These are phyloP conservation scores for Rachycentron canadum DNA, from an alignment of 2,797 vertebrate genomes.

Conservation along the genomic window DNA sequence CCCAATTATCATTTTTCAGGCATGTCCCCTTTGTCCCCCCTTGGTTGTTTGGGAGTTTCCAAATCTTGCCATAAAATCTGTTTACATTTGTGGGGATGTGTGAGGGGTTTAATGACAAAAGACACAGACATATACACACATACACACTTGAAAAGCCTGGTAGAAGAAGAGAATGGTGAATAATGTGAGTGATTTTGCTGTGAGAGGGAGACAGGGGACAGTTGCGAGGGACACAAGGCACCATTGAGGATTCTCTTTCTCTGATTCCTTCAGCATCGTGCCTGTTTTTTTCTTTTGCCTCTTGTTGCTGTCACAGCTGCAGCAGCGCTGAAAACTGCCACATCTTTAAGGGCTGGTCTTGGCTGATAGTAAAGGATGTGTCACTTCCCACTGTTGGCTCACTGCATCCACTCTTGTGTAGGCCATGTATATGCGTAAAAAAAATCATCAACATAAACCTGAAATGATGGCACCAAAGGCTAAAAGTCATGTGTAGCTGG, in stretches of 20 bases:
- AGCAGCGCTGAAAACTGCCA: conserved; percentile 25
- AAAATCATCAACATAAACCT: background rate
- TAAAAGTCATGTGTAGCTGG: background rate
- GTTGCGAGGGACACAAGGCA: conserved; percentile 57
- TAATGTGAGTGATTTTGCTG: conserved; percentile 36
- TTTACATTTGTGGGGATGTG: conserved; percentile 7
- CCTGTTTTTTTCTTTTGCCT: conserved; percentile 25
- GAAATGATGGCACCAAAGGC: background rate
- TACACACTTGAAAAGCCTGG: background rate
- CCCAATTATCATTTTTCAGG: conserved; percentile 75
- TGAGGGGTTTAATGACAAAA: background rate
- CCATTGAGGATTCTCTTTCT: conserved; percentile 58
- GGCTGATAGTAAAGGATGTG: conserved; percentile 14
- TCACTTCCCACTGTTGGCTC: conserved; percentile 15
- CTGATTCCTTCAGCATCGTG: conserved; percentile 41
- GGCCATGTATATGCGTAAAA: background rate
- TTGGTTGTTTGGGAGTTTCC: conserved; percentile 60
- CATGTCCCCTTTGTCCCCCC: conserved; percentile 47
- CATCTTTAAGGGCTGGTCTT: conserved; percentile 19
- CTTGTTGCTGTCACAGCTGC: conserved; percentile 69
- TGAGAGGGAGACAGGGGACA: conserved; percentile 24
- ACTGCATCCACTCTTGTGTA: background rate
- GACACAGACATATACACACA: background rate
- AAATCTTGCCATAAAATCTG: conserved; percentile 54
- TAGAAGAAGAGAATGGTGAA: conserved; percentile 19